phyloP scores from a whole-genome alignment of 2,888 invertebrate species.

The Amblyteles armatorius region DNA sequence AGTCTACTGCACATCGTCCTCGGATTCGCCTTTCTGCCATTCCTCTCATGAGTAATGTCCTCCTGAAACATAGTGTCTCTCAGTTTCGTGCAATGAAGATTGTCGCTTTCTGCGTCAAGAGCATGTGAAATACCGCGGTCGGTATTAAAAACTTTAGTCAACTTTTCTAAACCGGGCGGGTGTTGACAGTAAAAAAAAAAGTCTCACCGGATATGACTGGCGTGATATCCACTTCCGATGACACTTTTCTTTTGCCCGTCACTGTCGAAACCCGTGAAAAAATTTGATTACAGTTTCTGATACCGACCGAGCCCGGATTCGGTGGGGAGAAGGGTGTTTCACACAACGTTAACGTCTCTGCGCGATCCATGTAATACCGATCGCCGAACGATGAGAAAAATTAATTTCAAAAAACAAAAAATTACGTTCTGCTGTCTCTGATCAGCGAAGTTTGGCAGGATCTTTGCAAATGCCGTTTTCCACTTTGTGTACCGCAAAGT shows the following conservation, averaged over 20 bases:
- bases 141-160: too few species aligned
- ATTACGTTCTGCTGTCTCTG: conserved; percentile 66
- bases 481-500: conserved; percentile 5
- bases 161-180: too few species aligned
- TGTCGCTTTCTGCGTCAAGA: not conserved
- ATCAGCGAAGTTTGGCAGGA: conserved; percentile 65
- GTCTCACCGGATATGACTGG: not conserved
- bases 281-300: too few species aligned
- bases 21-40: conserved; percentile 37
- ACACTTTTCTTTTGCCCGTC: too few species aligned
- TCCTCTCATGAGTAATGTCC: conserved; percentile 35
- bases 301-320: not conserved
- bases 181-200: not conserved
- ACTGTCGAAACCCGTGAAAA: too few species aligned
- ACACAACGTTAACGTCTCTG: not conserved
- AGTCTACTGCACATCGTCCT: conserved; percentile 65
- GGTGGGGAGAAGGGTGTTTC: not conserved
- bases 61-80: conserved; percentile 51
- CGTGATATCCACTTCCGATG: too few species aligned
- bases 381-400: not conserved
- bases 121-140: too few species aligned
- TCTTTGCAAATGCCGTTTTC: conserved; percentile 45
- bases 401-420: not conserved
- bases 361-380: not conserved
- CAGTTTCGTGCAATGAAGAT: not conserved